Percentiles rank a stretch among this genome's conserved stretches.
phyloP scores from a whole-genome alignment of 64 coral and sea anemone genomes.

The Actinia equina region DNA sequence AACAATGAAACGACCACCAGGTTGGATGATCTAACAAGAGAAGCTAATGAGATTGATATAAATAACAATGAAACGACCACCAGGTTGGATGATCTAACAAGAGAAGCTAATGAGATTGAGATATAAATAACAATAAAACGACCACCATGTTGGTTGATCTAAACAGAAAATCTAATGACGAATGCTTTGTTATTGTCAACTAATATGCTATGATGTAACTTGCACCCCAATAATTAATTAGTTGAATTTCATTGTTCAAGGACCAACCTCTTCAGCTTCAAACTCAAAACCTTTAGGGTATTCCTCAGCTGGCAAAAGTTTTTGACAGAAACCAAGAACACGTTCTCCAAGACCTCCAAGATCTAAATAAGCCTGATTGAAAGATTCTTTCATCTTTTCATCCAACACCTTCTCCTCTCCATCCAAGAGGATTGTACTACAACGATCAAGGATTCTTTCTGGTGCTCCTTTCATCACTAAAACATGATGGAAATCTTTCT shows the following conservation, averaged over 20 bases:
- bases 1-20: too few relatives aligned
- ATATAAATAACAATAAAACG: too few relatives aligned
- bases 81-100: too few relatives aligned
- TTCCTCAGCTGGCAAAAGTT: slow-evolving; percentile 65
- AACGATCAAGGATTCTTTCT: slow-evolving; percentile 94
- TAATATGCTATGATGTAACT: too few relatives aligned
- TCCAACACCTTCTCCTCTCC: slow-evolving; percentile 63
- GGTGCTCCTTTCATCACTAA: slow-evolving; percentile 98
- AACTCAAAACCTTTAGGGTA: slow-evolving; percentile 89
- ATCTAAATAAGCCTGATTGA: slow-evolving; percentile 84
- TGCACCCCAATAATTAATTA: too few relatives aligned
- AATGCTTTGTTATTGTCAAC: too few relatives aligned
- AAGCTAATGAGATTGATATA: too few relatives aligned
- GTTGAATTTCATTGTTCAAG: neutral
- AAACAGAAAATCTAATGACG: too few relatives aligned
- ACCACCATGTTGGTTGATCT: too few relatives aligned
- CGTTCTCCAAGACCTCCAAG: slow-evolving; percentile 96
- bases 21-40: too few relatives aligned
- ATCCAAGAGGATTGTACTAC: slow-evolving; percentile 75
- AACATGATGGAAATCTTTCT: slow-evolving; percentile 68
- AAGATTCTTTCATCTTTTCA: slow-evolving; percentile 73
- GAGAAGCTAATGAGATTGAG: too few relatives aligned
- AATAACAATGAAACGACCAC: too few relatives aligned
- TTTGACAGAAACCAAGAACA: slow-evolving; percentile 97
- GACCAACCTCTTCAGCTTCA: slow-evolving; percentile 85